These are phyloP conservation scores for Charaxes varanes DNA, from an alignment of 1,140 invertebrate species.

Conservation along the genomic window DNA sequence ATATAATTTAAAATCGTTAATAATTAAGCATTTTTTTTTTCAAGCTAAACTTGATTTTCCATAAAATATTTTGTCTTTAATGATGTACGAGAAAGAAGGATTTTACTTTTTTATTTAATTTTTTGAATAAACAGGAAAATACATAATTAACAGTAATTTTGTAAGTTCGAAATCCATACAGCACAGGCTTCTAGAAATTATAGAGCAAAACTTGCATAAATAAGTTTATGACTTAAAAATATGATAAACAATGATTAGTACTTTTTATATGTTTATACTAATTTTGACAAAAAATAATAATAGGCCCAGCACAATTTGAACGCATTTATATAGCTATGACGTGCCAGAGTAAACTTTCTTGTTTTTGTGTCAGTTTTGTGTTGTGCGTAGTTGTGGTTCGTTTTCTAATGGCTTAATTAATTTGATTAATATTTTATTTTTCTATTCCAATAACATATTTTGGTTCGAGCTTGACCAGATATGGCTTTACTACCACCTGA, in stretches of 20 bases:
- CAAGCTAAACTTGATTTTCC: too few species aligned
- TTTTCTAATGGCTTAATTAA: conserved; percentile 71
- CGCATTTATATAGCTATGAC: conserved; percentile 17
- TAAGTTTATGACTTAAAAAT: not conserved
- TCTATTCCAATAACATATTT: conserved; percentile 55
- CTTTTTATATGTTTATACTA: not conserved
- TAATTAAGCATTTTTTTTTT: too few species aligned
- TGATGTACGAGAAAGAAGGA: too few species aligned
- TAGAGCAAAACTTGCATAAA: not conserved
- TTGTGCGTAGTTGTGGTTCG: conserved; percentile 71
- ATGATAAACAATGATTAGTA: not conserved
- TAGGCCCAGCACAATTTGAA: conserved; percentile 14
- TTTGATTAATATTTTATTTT: conserved; percentile 67
- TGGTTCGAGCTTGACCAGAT: conserved; percentile 64
- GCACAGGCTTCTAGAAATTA: too few species aligned
- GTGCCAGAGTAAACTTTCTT: conserved; percentile 39
- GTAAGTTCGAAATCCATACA: too few species aligned
- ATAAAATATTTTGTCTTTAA: too few species aligned
- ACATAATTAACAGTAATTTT: too few species aligned
- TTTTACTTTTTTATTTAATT: too few species aligned
- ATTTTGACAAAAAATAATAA: conserved; percentile 5
- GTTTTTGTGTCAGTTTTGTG: conserved; percentile 71
- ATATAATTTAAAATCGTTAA: too few species aligned
- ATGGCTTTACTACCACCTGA: conserved; percentile 76
- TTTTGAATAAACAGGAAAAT: too few species aligned